Evolutionary conservation across 1,140 invertebrate species (phyloP), one percentile per base, ranked within the genome.

Genomic region (Hydropsyche tenuis): DNA sequence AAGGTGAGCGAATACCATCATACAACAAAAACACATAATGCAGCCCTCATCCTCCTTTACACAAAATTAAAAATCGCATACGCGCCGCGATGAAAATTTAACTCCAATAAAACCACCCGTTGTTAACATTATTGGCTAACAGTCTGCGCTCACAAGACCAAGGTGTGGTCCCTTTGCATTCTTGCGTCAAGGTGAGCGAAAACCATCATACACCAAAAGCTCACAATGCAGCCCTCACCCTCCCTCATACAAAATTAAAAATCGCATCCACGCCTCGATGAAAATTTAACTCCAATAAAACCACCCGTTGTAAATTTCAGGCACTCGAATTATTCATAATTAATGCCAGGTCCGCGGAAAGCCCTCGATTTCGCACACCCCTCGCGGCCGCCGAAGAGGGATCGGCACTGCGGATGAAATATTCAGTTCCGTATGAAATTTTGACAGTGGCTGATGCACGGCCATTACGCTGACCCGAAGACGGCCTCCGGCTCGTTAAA

Each of bases 141-240:
- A 0, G 89, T 99, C 89, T 99, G 45, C 93, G 93, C 80, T 96
- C 96, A 1, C 90, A 94, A 80, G 96, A 98, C 84, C 90, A 92
- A 74, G 95, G 93, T 0, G 90, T 96, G 11, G 93, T 96, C 18
- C 94, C 95, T 1, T 85, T 94, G 1, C 91, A 91, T 80, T 89
- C 93, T 37, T 93, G 92, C 79, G 86, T 94, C 18, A 89, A 95
- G 87, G 93, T 94, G 84, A 86, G 79, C 20, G 30, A 30, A 27
- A n/a, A n/a, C n/a, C n/a, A n/a, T n/a, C n/a, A n/a, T n/a, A n/a
- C n/a, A n/a, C n/a, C n/a, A n/a, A n/a, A n/a, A n/a, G 9, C 30
- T 37, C 30, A 9, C 9, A 37, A 37, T 9, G 30, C 30, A 9
- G 30, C 9, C 3, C 30, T 37, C 30, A 37, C 9, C 30, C 9